Conservation (phyloP, 1,140 invertebrate genomes). For the Diorhabda elongata region DNA sequence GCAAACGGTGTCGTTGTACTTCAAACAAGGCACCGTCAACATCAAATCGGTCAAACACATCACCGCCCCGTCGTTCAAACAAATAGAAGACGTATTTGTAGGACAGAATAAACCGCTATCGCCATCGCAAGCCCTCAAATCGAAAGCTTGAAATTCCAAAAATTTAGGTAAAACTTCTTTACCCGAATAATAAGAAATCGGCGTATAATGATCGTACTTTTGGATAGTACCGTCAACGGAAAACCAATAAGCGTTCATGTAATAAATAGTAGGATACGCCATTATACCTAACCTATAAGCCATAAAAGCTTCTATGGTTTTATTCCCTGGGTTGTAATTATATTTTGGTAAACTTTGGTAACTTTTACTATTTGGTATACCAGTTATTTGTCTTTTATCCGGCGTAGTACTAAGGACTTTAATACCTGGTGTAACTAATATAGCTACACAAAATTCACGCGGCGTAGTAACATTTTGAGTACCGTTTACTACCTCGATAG, state of each 20-base stretch:
- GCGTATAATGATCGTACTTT: constrained; percentile 5
- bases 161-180: constrained; percentile 1
- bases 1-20: neutral
- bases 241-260: neutral
- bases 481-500: neutral
- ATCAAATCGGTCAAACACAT: constrained; percentile 10
- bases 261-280: constrained; percentile 1
- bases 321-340: neutral
- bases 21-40: neutral
- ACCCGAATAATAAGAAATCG: neutral
- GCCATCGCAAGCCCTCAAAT: neutral
- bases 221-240: neutral
- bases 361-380: neutral
- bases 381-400: neutral
- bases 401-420: neutral
- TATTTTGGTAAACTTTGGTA: neutral
- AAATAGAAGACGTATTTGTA: neutral
- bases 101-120: constrained; percentile 12
- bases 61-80: constrained; percentile 1
- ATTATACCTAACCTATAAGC: neutral
- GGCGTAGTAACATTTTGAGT: neutral
- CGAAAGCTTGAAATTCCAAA: neutral
- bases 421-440: neutral
- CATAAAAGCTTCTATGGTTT: neutral
- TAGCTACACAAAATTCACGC: constrained; percentile 5